Evolutionary conservation across 1,140 invertebrate genomes (phyloP), one percentile per base, ranked within the genome.

Genomic region (Drosophila pallidifrons): DNA sequence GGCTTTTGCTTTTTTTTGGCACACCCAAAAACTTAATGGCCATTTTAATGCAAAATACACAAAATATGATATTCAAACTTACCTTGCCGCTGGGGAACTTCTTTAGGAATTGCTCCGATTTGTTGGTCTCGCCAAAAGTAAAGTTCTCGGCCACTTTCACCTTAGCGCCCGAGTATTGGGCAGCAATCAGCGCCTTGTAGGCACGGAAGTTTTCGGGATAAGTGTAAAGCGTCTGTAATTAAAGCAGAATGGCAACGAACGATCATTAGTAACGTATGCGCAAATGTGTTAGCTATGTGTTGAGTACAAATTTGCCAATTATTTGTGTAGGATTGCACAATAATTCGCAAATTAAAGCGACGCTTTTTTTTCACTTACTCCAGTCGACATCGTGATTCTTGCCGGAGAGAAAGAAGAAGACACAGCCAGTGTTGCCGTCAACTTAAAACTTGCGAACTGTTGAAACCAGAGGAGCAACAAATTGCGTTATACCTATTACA

Each of bases 31-130:
- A 51, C 5, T 25, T 54, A 60, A 52, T 20, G 8, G 4, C 30
- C 38, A 52, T 55, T 25, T 52, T 8, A 47, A 10, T 57, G 32
- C 8, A 20, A 45, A 7, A 38, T 8, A 1, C 11, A n/a, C 52
- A 11, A 13, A n/a, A n/a, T 3, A 3, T 8, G 5, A 7, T 32
- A 8, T n/a, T 8, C 32, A 6, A 51, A 35, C 13, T 87, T 10
- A 99, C 98, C 96, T 99, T 99, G 93, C 98, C 98, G 67, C 96
- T 93, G 1, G 98, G 98, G 93, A 99, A 99, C 93, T 99, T 99
- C 92, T 97, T 96, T 41, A 98, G 93, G 93, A 99, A 99, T 32
- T 93, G 95, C 41, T 95, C 94, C 47, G 95, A 94, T 92, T 98
- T 98, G 93, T 99, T 99, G 46, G 98, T 98, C 93, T 98, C 97